phyloP scores from a whole-genome alignment of 2,113 vertebrate genomes.

The Pedionomus torquatus region DNA sequence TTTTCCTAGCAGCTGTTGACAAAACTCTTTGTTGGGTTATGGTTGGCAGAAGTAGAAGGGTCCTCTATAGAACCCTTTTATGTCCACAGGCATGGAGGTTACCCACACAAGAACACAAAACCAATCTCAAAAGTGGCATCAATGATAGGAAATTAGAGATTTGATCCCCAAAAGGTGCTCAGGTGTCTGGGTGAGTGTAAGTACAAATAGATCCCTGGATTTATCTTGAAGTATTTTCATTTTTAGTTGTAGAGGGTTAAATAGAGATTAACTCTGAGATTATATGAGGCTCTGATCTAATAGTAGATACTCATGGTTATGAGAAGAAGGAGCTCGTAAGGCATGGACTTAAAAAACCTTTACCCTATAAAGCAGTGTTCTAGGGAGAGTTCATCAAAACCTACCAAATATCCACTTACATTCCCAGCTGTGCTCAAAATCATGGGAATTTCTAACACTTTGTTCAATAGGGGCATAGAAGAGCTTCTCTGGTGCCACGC shows the following conservation, averaged over 20 bases:
- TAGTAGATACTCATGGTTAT: neutral
- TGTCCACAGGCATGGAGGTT: neutral
- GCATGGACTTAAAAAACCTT: neutral
- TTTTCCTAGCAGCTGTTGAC: neutral
- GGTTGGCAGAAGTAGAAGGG: rapidly evolving
- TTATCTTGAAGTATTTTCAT: neutral
- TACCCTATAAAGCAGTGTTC: neutral
- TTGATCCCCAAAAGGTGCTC: rapidly evolving
- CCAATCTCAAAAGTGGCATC: neutral
- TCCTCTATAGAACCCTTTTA: rapidly evolving
- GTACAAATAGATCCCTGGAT: rapidly evolving
- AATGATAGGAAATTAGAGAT: neutral
- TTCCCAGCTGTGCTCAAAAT: neutral
- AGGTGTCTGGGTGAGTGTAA: neutral
- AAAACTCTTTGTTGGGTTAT: neutral
- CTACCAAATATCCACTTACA: neutral
- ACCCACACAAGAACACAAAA: neutral
- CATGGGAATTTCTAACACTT: neutral
- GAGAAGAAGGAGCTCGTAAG: neutral
- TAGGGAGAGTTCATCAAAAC: rapidly evolving
- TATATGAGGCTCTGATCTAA: neutral
- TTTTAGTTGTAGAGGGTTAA: neutral
- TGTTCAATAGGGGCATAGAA: rapidly evolving
- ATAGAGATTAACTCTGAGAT: neutral
- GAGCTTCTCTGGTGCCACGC: neutral